Base-by-base conservation (phyloP, 1,140 invertebrate genomes). In the Heliconius hermathena region DNA sequence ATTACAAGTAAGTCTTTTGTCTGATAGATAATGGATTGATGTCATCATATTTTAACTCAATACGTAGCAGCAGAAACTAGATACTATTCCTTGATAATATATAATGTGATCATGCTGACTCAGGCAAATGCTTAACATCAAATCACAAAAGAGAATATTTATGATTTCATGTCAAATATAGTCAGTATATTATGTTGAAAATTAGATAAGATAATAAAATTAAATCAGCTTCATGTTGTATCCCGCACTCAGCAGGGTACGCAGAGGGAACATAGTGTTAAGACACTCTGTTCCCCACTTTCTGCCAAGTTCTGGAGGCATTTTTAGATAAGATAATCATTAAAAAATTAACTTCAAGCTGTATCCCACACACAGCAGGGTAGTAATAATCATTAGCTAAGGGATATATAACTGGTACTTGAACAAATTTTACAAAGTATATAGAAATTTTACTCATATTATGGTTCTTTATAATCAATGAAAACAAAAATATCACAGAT, bases 401-500 rank as follows among this genome's bases (percentile, higher is more conserved):
- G 11, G 60, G 60, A 66, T 66, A 57, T 66, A 22, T 29, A 66
- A 26, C 22, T 66, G 60, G 60, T 49, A 26, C 29, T 73, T 73
- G n/a, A 46, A 36, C 29, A 49, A 49, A 73, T 49, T 49, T 73
- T 49, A 73, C 38, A 73, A 49, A 18, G 36, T 49, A 26, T 73
- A 22, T 49, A n/a, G 41, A 73, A 36, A 20, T 36, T 73, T 49
- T 26, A 49, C 38, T 49, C 16, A 66, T 29, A 66, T 66, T 66
- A n/a, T 66, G 11, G 9, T 66, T 66, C 26, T 70, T 76, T 76
- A 41, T 46, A 70, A 76, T 41, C 36, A 70, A 76, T 16, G 46
- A 70, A 76, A 41, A 74, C 33, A 49, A 81, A 46, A 81, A 79
- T 87, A 87, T 87, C 85, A 87, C 85, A 87, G 85, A 82, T 84